Percentiles rank a stretch among this genome's conserved stretches.
These are phyloP conservation scores for Arctopsyche grandis DNA, from an alignment of 1,140 invertebrate genomes.

Conservation along the genomic window DNA sequence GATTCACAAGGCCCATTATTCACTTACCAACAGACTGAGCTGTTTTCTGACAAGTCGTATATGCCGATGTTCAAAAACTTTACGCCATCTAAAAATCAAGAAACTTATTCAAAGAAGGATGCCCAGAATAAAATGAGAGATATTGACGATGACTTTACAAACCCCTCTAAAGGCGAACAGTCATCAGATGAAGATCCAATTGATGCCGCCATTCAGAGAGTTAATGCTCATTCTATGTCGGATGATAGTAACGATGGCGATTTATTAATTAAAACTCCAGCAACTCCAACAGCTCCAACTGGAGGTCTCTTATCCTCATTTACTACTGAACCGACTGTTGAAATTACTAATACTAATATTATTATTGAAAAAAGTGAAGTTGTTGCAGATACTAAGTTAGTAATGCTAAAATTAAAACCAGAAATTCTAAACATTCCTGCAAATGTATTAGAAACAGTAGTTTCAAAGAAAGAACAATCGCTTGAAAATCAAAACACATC, in stretches of 20 bases:
- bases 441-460: constrained; percentile 11
- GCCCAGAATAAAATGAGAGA: constrained; percentile 65
- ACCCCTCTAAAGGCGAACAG: constrained; percentile 65
- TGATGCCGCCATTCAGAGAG: constrained; percentile 64
- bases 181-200: constrained; percentile 70
- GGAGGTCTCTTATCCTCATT: constrained; percentile 41
- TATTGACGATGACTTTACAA: constrained; percentile 65
- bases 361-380: background rate
- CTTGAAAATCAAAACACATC: constrained; percentile 10
- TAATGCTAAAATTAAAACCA: constrained; percentile 50
- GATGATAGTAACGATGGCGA: constrained; percentile 61
- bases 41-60: constrained; percentile 63
- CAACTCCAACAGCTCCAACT: constrained; percentile 46
- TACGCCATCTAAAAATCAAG: constrained; percentile 66
- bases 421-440: constrained; percentile 35
- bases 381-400: background rate
- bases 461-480: constrained; percentile 17
- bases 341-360: background rate
- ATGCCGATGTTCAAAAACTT: constrained; percentile 66
- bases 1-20: constrained; percentile 71
- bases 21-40: constrained; percentile 68
- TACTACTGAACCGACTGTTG: constrained; percentile 20
- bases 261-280: constrained; percentile 55
- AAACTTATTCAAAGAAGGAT: constrained; percentile 66
- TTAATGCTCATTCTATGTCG: constrained; percentile 60